Evolutionary conservation across 64 coral and sea anemone species (phyloP), one percentile per base, ranked within the genome.

Genomic region (Actinia equina): DNA sequence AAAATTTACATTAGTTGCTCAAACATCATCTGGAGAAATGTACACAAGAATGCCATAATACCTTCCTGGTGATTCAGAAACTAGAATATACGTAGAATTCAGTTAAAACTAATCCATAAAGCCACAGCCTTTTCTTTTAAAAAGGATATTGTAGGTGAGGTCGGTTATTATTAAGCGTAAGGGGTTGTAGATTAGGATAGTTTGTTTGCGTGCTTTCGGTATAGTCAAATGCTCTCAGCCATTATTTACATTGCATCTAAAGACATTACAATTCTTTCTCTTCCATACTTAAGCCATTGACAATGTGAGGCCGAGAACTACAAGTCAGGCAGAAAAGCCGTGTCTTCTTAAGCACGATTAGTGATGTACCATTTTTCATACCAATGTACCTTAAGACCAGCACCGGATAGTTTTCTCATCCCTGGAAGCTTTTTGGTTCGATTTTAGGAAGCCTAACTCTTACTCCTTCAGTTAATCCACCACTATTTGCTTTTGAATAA

Each of bases 301-400:
- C 55, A 57, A 57, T 57, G 55, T 1, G 6, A 57, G 11, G 13
- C 52, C 12, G 11, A 57, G 55, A 27, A 30, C 26, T 41, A 74
- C 25, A 41, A 37, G 25, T 7, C 22, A 12, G 13, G 15, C 69
- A 26, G 9, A 63, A 5, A 6, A 23, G 30, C 30, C 30, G 18
- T 7, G n/a, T 43, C 7, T 41, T 45, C 17, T 81, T n/a, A 81
- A 20, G 17, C 78, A 17, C 49, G 42, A 44, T 52, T 52, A 22
- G 22, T 81, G 16, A 87, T 27, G 30, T 87, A 92, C 90, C 90
- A 92, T 23, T 92, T 92, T 19, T 92, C 85, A 22, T 92, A 62
- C 90, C 90, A 92, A 18, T 83, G 74, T 17, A 80, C 71, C 16
- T 53, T 76, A 16, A 87, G 74, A 1, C 80, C 77, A 5, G 59